Evolutionary conservation across 2,113 vertebrate species (phyloP).

Genomic region (Sinocyclocheilus rhinocerous): DNA sequence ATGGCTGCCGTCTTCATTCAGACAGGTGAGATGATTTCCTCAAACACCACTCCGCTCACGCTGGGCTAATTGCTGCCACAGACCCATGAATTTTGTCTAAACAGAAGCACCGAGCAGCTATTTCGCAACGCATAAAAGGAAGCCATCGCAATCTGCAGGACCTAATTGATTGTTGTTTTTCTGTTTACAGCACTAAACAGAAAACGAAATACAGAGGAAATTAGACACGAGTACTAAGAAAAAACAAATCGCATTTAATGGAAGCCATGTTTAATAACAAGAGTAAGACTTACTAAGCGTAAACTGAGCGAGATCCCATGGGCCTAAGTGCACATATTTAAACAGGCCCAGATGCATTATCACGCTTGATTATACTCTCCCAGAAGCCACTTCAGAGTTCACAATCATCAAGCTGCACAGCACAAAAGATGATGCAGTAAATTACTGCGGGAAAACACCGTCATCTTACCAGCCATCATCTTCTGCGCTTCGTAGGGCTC

Average conservation of each 20-base stretch:
- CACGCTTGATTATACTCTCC: neutral
- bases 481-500: conserved; percentile 97
- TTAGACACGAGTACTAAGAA: neutral
- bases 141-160: neutral
- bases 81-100: conserved; percentile 13
- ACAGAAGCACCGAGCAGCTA: conserved; percentile 32
- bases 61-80: conserved; percentile 54
- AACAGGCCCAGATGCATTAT: conserved; percentile 14
- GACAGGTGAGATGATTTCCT: conserved; percentile 43
- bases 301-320: neutral
- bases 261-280: neutral
- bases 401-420: neutral
- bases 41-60: neutral
- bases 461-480: conserved; percentile 92
- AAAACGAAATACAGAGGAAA: neutral
- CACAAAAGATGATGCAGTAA: neutral
- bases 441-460: neutral
- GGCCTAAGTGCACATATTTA: neutral
- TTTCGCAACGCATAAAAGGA: neutral
- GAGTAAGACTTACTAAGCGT: neutral
- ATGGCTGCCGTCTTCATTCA: conserved; percentile 45
- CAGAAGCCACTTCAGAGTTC: conserved; percentile 1
- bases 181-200: neutral
- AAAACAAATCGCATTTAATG: neutral
- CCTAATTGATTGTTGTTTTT: conserved; percentile 2